Percentiles rank a stretch among this genome's conserved stretches.
Conservation (phyloP, 2,797 vertebrate genomes). For the Borostomias antarcticus region DNA sequence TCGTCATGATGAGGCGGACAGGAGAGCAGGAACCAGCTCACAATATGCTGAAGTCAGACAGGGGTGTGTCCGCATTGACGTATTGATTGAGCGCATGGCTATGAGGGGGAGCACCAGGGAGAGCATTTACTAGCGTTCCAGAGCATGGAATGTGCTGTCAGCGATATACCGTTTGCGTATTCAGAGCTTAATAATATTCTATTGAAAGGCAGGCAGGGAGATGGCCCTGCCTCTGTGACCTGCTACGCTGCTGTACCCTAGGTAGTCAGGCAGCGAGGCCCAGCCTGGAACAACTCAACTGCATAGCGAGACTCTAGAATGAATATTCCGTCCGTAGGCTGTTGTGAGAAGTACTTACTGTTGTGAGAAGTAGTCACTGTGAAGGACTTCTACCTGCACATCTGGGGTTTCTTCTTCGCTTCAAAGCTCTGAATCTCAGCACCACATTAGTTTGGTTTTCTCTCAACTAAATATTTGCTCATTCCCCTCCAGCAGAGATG, state of each 20-base stretch:
- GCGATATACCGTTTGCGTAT: conserved; percentile 64
- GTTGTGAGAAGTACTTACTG: too few relatives aligned
- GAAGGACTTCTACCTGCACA: too few relatives aligned
- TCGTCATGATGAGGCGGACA: conserved; percentile 50
- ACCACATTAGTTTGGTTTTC: too few relatives aligned
- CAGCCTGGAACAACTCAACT: too few relatives aligned
- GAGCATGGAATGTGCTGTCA: conserved; percentile 60
- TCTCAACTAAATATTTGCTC: too few relatives aligned
- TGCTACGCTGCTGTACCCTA: background rate
- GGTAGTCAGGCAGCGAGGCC: too few relatives aligned
- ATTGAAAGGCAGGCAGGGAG: conserved; percentile 45
- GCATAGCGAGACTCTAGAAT: too few relatives aligned
- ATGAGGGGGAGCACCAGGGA: conserved; percentile 49
- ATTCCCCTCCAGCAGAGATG: too few relatives aligned
- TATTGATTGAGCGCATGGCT: conserved; percentile 67
- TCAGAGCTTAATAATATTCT: conserved; percentile 49
- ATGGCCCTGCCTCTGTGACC: background rate
- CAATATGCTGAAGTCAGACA: conserved; percentile 60
- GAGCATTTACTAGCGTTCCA: conserved; percentile 60
- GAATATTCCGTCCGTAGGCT: too few relatives aligned
- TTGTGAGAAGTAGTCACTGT: too few relatives aligned
- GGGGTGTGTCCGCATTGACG: conserved; percentile 43
- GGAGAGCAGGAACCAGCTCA: conserved; percentile 43
- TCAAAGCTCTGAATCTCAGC: too few relatives aligned
- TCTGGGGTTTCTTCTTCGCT: too few relatives aligned